Conservation (phyloP, 2,888 invertebrate species). For the Brachyptera putata region DNA sequence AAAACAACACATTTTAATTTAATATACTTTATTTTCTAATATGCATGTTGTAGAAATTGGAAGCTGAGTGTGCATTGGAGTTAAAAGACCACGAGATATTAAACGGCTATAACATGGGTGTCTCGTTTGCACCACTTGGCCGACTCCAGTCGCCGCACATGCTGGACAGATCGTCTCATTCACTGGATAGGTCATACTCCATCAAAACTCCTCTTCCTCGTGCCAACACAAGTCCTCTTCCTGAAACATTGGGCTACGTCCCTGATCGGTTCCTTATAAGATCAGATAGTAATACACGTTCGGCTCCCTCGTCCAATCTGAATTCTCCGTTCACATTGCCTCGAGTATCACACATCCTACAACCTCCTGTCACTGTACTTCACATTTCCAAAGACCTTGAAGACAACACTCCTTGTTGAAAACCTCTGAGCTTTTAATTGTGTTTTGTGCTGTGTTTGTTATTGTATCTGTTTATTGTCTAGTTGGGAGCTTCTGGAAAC, state of each 20-base stretch:
- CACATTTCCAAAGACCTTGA: neutral
- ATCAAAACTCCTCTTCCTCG: neutral
- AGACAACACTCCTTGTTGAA: neutral
- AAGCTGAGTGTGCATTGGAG: conserved; percentile 49
- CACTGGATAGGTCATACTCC: conserved; percentile 18
- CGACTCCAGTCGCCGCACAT: conserved; percentile 41
- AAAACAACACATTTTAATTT: too few species aligned
- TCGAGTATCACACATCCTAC: conserved; percentile 40
- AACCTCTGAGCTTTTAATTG: neutral
- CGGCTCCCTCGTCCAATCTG: conserved; percentile 36
- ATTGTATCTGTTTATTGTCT: too few species aligned
- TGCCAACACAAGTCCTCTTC: neutral
- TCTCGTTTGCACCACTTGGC: conserved; percentile 42
- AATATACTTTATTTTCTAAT: too few species aligned
- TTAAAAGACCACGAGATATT: conserved; percentile 46
- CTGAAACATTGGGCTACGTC: neutral
- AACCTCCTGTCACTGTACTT: neutral
- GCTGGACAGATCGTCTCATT: conserved; percentile 40
- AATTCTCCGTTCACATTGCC: conserved; percentile 43
- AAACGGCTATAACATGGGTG: conserved; percentile 23
- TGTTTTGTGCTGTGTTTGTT: neutral
- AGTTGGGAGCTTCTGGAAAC: too few species aligned
- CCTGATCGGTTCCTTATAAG: neutral
- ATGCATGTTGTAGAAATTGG: conserved; percentile 51
- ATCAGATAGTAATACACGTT: neutral